Conservation (phyloP, 2,888 invertebrate genomes). For the Acleris holmiana region DNA sequence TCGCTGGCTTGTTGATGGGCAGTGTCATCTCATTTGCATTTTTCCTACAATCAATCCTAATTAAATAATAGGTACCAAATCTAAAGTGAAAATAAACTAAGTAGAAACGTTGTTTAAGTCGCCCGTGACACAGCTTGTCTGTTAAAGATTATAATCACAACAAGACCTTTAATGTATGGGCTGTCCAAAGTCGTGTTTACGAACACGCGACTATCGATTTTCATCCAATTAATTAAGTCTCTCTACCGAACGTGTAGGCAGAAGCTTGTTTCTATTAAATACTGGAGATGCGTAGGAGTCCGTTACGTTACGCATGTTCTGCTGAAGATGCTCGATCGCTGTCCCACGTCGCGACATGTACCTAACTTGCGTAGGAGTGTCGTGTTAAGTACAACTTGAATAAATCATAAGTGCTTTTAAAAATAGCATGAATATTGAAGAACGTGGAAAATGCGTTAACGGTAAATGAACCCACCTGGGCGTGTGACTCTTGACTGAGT, state of each 20-base stretch:
- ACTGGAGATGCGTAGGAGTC: constrained; percentile 23
- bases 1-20: no score
- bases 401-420: constrained; percentile 18
- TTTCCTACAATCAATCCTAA: no score
- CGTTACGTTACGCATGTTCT: constrained; percentile 2
- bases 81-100: no score
- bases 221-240: not conserved
- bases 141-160: no score
- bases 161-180: not conserved
- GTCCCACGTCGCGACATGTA: constrained; percentile 22
- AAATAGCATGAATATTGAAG: constrained; percentile 23
- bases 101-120: no score
- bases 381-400: constrained; percentile 19
- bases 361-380: constrained; percentile 20
- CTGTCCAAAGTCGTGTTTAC: not conserved
- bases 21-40: no score
- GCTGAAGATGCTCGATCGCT: constrained; percentile 15
- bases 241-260: not conserved
- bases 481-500: not conserved
- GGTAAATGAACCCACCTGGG: constrained; percentile 10
- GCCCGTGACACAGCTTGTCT: no score
- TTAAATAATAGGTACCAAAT: no score
- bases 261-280: constrained; percentile 10
- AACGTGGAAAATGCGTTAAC: constrained; percentile 12
- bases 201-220: not conserved